Base-by-base conservation (phyloP, 2,888 invertebrate species). In the Zygothrica quintamaculata region DNA sequence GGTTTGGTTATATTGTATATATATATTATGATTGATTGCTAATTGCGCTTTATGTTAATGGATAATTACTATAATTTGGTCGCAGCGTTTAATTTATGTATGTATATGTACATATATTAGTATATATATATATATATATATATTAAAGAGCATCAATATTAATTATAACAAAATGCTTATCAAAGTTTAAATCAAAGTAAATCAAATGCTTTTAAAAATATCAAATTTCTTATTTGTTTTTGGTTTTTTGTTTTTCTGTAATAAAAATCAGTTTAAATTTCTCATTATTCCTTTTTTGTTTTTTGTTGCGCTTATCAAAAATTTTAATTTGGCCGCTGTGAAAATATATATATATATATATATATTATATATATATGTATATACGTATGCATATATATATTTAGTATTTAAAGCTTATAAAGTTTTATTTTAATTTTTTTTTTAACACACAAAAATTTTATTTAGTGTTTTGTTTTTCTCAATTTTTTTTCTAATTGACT, bases 11-110 rank as follows among this genome's bases (percentile, higher is more conserved):
- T 8, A 22, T 8, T 44, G 11, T 37, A 18, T 52, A 29, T 50
- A 33, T 53, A 39, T 13, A 58, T 9, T 25, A 67, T 60, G 61
- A 62, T 72, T 85, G 85, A 71, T 78, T 85, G 79, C 80, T 69
- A 79, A 82, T 76, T 79, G 77, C 84, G 68, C 68, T 65, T 65
- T 13, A 55, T 56, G 60, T 56, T 26, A 39, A 36, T 47, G 13
- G n/a, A 43, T 43, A 39, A 18, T 42, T 52, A 43, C 46, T 58
- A 53, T 39, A 77, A 58, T 74, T 77, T 80, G 61, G 62, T 76
- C 58, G 77, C 78, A 70, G 66, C 59, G 36, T 59, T 44, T 25
- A 39, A 39, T 6, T 16, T 12, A 50, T 53, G 25, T 52, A 16
- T 46, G 18, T 16, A 39, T 42, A 13, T 15, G 25, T 44, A 12